phyloP scores from a whole-genome alignment of 2,797 vertebrate species.

The Sebastes taczanowskii region DNA sequence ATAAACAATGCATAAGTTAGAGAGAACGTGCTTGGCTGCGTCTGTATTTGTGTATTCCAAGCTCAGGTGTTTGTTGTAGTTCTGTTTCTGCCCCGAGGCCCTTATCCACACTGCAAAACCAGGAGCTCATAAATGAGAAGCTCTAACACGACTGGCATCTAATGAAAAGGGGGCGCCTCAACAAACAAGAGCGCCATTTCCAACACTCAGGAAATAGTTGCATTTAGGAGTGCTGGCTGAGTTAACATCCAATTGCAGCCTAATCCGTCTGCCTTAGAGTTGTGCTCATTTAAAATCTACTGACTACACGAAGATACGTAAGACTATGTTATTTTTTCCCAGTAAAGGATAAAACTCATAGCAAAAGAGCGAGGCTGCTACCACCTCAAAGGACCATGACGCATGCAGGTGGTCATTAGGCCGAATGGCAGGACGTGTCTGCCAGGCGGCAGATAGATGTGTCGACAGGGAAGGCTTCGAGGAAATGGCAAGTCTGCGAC shows the following conservation, averaged over 20 bases:
- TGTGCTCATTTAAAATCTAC: conserved; percentile 34
- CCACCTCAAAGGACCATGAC: conserved; percentile 15
- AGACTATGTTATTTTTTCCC: conserved; percentile 6
- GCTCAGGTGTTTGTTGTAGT: conserved; percentile 32
- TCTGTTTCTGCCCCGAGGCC: conserved; percentile 47
- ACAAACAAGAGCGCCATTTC: conserved; percentile 13
- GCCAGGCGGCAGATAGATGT: conserved; percentile 45
- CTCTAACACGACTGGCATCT: conserved; percentile 60
- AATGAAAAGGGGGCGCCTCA: conserved; percentile 37
- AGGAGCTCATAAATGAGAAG: conserved; percentile 58
- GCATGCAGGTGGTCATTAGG: conserved; percentile 50
- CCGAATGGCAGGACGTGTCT: conserved; percentile 20
- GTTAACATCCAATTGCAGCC: conserved; percentile 24
- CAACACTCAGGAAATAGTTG: conserved; percentile 16
- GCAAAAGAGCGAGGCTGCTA: conserved; percentile 19
- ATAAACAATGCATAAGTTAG: conserved; percentile 35
- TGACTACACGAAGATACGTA: conserved; percentile 32
- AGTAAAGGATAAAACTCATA: conserved; percentile 10
- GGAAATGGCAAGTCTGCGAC: conserved; percentile 33
- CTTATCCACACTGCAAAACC: conserved; percentile 43
- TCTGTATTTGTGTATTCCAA: conserved; percentile 24
- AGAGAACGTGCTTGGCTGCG: neutral
- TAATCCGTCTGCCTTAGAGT: conserved; percentile 38
- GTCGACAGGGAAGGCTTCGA: conserved; percentile 26
- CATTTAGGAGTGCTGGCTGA: conserved; percentile 6